These are phyloP conservation scores for Nezara viridula DNA, from an alignment of 2,888 invertebrate genomes.

Conservation along the genomic window DNA sequence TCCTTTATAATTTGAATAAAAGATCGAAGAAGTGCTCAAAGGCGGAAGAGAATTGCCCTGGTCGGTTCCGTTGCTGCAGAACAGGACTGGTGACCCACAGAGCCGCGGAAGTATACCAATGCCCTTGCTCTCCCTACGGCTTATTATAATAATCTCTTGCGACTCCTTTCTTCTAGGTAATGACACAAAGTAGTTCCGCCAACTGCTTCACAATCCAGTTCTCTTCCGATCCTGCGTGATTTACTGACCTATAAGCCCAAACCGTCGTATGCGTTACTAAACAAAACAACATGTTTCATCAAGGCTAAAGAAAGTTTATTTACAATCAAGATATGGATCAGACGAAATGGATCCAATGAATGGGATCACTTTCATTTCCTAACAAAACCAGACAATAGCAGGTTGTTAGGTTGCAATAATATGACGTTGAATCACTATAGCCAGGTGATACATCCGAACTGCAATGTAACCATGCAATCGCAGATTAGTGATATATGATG, in stretches of 20 bases:
- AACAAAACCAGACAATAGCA: neutral
- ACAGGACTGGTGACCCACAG: neutral
- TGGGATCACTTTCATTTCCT: neutral
- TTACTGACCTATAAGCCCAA: neutral
- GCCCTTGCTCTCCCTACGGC: neutral
- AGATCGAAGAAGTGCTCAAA: neutral
- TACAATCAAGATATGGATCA: neutral
- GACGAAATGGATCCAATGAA: neutral
- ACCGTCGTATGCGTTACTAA: neutral
- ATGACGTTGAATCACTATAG: neutral
- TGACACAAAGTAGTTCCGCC: neutral
- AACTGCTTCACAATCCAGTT: neutral
- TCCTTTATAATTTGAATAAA: neutral
- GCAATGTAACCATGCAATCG: neutral
- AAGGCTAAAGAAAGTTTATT: neutral
- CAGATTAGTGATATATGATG: neutral
- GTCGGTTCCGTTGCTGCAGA: neutral
- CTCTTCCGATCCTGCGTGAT: neutral
- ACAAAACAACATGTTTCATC: neutral
- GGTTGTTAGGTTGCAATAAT: neutral
- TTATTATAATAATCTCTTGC: neutral
- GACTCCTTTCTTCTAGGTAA: neutral
- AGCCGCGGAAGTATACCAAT: neutral
- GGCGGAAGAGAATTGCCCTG: neutral
- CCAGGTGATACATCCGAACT: neutral